These are phyloP conservation scores for Macrocentrus cingulum DNA, from an alignment of 1,140 invertebrate genomes.

Conservation along the genomic window DNA sequence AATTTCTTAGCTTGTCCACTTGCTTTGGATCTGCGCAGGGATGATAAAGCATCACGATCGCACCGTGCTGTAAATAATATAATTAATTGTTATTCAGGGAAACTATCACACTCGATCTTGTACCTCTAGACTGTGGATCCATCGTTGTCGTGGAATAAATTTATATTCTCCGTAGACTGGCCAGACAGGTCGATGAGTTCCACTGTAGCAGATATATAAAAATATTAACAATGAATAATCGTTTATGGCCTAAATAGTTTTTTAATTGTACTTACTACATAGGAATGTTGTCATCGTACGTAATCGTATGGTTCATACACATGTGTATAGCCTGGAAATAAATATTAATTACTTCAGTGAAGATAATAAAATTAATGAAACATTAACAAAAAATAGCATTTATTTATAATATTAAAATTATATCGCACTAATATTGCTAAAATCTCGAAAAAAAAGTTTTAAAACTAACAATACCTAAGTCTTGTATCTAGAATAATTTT, in stretches of 20 bases:
- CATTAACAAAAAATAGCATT: constrained; percentile 25
- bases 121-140: constrained; percentile 82
- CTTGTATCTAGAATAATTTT: too few relatives aligned
- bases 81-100: constrained; percentile 15
- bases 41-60: constrained; percentile 83
- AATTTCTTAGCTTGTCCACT: constrained; percentile 64
- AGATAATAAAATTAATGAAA: not conserved
- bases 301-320: constrained; percentile 71
- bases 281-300: constrained; percentile 67
- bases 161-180: constrained; percentile 81
- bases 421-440: too few relatives aligned
- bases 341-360: not conserved
- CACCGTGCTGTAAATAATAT: constrained; percentile 68
- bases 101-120: constrained; percentile 11
- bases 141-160: constrained; percentile 80
- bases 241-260: not conserved
- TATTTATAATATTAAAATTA: constrained; percentile 31
- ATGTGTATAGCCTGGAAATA: constrained; percentile 64
- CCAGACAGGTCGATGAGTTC: constrained; percentile 79
- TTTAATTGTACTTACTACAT: constrained; percentile 45
- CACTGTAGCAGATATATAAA: constrained; percentile 59
- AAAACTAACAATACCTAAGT: too few relatives aligned
- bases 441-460: too few relatives aligned
- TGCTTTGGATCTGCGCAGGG: constrained; percentile 76
- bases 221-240: constrained; percentile 8